A percentile compares a stretch with the other conserved stretches of the same genome.
Conservation (phyloP, 2,113 vertebrate genomes). For the Numenius arquata region DNA sequence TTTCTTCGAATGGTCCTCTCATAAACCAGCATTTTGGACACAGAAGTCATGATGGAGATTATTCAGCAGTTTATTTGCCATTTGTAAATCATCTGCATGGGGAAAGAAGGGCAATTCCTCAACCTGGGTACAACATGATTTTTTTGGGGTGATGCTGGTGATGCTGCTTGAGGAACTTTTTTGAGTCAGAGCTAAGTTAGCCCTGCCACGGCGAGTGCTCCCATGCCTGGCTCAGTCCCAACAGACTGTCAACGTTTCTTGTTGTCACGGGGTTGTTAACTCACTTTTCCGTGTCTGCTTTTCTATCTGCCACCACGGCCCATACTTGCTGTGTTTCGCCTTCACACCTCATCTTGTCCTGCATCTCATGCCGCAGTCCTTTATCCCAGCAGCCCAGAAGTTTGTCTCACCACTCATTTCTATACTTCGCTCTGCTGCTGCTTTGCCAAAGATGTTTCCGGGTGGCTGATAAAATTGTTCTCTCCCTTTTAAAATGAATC, state of each 20-base stretch:
- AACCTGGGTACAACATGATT: not conserved
- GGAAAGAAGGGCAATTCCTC: not conserved
- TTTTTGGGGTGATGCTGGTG: not conserved
- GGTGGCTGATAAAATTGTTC: not conserved
- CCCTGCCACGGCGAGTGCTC: not conserved
- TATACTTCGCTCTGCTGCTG: not conserved
- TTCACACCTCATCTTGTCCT: conserved; percentile 41
- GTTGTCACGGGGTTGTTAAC: conserved; percentile 42
- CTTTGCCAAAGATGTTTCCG: conserved; percentile 5
- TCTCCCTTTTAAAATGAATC: not conserved
- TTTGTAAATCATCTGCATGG: not conserved
- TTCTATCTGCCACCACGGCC: not conserved
- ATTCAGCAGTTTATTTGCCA: not conserved
- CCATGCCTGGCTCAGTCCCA: conserved; percentile 39
- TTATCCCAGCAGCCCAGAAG: conserved; percentile 34
- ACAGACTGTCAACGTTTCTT: conserved; percentile 10
- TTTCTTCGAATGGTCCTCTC: not conserved
- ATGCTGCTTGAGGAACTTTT: not conserved
- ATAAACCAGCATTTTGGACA: not conserved
- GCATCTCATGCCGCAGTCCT: conserved; percentile 18
- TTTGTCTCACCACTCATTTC: conserved; percentile 21
- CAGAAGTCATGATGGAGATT: not conserved
- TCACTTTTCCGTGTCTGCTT: conserved; percentile 45
- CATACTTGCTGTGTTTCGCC: conserved; percentile 35
- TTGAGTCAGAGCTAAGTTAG: not conserved